Conservation (phyloP, 2,888 invertebrate genomes). For the Rhimphoctona megacephalus region DNA sequence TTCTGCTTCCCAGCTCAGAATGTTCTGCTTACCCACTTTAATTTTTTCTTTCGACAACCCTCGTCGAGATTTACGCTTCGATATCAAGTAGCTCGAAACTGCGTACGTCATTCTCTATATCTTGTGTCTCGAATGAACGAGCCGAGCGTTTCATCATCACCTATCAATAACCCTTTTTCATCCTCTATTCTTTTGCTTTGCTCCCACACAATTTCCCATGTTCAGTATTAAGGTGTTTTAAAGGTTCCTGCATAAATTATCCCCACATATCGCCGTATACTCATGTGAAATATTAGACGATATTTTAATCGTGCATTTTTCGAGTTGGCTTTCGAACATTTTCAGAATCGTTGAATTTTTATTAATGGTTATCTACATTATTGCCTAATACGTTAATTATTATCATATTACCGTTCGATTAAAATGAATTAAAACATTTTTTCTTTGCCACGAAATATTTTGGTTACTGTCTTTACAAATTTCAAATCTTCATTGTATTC, state of each 20-base stretch:
- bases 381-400: no score
- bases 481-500: no score
- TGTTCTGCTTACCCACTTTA: conserved; percentile 13
- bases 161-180: neutral
- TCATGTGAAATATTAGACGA: no score
- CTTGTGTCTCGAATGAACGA: conserved; percentile 40
- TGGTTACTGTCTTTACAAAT: no score
- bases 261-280: neutral
- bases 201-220: neutral
- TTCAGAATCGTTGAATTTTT: neutral
- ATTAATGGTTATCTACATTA: neutral
- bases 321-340: neutral
- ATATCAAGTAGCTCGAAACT: conserved; percentile 38
- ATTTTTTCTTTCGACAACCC: conserved; percentile 14
- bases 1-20: conserved; percentile 8
- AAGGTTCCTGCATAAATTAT: neutral
- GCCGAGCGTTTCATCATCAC: neutral
- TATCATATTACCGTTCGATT: no score
- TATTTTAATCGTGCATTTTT: no score
- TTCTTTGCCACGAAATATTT: no score
- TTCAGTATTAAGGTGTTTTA: neutral
- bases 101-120: conserved; percentile 22
- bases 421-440: no score
- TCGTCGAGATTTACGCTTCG: conserved; percentile 8
- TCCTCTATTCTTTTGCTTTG: neutral